Conservation (phyloP, 2,113 vertebrate species). For the Brevimyrus niger region DNA sequence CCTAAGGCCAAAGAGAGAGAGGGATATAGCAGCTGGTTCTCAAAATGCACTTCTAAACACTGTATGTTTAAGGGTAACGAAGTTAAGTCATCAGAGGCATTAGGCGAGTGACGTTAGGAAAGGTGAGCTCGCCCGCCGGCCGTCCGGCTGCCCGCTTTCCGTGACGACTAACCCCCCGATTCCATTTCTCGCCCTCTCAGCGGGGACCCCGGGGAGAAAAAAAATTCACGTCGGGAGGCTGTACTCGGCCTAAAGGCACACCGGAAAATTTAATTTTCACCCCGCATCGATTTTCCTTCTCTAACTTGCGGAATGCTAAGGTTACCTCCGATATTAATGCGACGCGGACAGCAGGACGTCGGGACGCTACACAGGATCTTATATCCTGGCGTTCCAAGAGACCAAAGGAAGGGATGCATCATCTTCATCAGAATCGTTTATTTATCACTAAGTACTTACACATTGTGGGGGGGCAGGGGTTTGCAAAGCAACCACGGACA, state of each 20-base stretch:
- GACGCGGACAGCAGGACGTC: slow-evolving; percentile 29
- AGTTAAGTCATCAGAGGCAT: slow-evolving; percentile 72
- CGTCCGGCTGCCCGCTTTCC: slow-evolving; percentile 51
- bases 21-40: not conserved
- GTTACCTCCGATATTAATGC: slow-evolving; percentile 56
- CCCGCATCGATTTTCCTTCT: slow-evolving; percentile 87
- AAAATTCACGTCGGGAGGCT: slow-evolving; percentile 85
- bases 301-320: slow-evolving; percentile 76
- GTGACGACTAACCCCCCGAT: slow-evolving; percentile 64
- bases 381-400: not conserved
- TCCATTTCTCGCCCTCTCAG: slow-evolving; percentile 63
- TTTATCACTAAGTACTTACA: not conserved
- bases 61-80: slow-evolving; percentile 62
- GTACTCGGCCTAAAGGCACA: slow-evolving; percentile 94
- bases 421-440: not conserved
- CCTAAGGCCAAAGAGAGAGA: not conserved
- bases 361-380: not conserved
- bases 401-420: not conserved
- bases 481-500: not conserved
- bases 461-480: not conserved
- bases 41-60: not conserved
- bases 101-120: slow-evolving; percentile 65
- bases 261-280: slow-evolving; percentile 96
- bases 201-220: slow-evolving; percentile 71
- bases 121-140: slow-evolving; percentile 53